A percentile compares a stretch with the other conserved stretches of the same genome.
Conservation (phyloP, 2,113 vertebrate genomes). For the Odocoileus virginianus region DNA sequence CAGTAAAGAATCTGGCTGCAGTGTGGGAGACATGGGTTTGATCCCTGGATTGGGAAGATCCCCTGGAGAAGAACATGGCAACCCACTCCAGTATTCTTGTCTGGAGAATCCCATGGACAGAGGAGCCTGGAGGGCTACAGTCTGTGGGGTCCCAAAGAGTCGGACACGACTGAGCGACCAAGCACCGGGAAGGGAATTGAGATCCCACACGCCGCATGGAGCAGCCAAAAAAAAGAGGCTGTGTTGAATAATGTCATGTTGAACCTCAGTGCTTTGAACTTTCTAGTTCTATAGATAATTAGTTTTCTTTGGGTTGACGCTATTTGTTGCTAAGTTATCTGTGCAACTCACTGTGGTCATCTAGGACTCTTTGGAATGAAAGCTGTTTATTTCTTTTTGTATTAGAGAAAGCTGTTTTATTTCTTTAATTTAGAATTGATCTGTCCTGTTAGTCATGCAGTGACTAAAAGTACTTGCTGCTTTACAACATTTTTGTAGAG, state of each 20-base stretch:
- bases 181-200: background rate
- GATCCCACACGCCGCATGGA: background rate
- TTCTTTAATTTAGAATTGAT: slow-evolving; percentile 57
- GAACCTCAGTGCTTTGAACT: background rate
- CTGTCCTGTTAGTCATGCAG: slow-evolving; percentile 48
- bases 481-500: slow-evolving; percentile 47
- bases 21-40: background rate
- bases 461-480: slow-evolving; percentile 61
- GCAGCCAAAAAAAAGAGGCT: background rate
- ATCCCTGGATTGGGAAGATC: background rate
- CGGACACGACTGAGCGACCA: background rate
- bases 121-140: background rate
- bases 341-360: background rate
- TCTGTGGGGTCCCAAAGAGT: background rate
- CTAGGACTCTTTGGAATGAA: slow-evolving; percentile 20
- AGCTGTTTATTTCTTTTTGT: slow-evolving; percentile 42
- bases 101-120: background rate
- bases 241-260: background rate
- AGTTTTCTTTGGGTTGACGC: slow-evolving; percentile 2
- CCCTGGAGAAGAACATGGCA: background rate
- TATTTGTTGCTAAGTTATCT: slow-evolving; percentile 13
- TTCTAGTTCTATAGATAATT: slow-evolving; percentile 1
- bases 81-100: background rate
- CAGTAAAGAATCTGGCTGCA: background rate
- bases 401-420: slow-evolving; percentile 19